Base-by-base conservation (phyloP, 2,113 vertebrate species). In the Pantherophis guttatus region DNA sequence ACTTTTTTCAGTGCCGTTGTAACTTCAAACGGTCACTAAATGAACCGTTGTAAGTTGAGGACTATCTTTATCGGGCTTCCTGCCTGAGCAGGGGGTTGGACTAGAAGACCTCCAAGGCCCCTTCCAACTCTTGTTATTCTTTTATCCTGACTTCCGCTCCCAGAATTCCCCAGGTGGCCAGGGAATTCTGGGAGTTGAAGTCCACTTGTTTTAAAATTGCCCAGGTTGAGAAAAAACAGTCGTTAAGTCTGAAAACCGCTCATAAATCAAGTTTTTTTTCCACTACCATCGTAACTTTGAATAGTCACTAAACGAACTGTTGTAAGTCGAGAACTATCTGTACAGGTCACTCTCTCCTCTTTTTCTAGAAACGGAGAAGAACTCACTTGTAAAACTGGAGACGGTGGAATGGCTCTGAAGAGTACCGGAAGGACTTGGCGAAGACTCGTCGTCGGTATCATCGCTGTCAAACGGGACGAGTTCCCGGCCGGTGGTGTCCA, bases 321-420 rank as follows among this genome's bases (percentile, higher is more conserved):
- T 8, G 8, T 11, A 62, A 62, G 58, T 10, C 8, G 23, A 62
- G 2, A 10, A 62, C 11, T n/a, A 29, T 11, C 26, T 65, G 26
- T 5, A 2, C 12, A 15, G 62, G 3, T 50, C 4, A 4, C 53
- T 0, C 6, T 21, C 0, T 21, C n/a, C 33, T 81, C 15, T 81
- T 81, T 81, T 81, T 1, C 17, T 3, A 13, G 70, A 39, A 81
- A 39, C 7, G 3, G 65, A 21, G 4, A 13, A 98, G 4, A 13
- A 98, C 99, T 98, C 95, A 99, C 99, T 99, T 96, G 98, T 98
- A 0, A 99, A 99, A 97, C 98, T 99, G 94, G 99, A 99, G 96
- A 99, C 99, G 97, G 99, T 99, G 94, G 99, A 99, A 92, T 98
- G 99, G 96, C 99, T 99, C 98, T 99, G 99, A 87, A 99, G 98